Evolutionary conservation across 2,888 invertebrate species (phyloP), one percentile per base, ranked within the genome.

Genomic region (Nemapogon koenigi): DNA sequence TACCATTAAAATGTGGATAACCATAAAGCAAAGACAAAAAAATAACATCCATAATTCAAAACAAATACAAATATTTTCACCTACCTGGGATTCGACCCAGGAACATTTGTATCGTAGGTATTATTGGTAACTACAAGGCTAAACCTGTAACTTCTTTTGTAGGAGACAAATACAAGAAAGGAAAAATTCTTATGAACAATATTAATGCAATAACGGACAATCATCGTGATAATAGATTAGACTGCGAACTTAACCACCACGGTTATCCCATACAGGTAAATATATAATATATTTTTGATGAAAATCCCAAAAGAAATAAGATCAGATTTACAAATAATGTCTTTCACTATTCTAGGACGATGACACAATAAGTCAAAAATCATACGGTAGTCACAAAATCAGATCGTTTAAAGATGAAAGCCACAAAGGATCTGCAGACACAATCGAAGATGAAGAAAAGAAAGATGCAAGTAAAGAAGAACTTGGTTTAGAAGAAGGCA

Each of bases 381-480:
- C 94, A 37, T 93, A 93, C 61, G 93, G 93, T 55, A 94, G 94
- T 70, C 93, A 94, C 72, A 92, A 92, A 69, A 90, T 93, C 67
- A 85, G 92, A 57, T 87, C 89, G 45, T 91, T 89, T 62, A 92
- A 92, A 79, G 91, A 91, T 59, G 91, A 92, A 70, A 94, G 93
- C 73, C 94, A 94, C 66, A 93, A 92, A 79, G 91, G 91, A 43
- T 92, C 93, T 57, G 86, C 88, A 49, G 91, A 92, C 58, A 89
- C 90, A 43, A 83, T 91, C 63, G 90, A 93, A 50, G 90, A 90
- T 45, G 93, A 94, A 73, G 91, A 91, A 62, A 93, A 94, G 67
- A 88, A 91, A 49, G 93, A 94, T 53, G 89, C 88, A 38, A 92
- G 92, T 62, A 94, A 94, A 81, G 94, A 94, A 80, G 94, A 94